phyloP scores from a whole-genome alignment of 2,888 invertebrate genomes.

The Ophion slaviceki region DNA sequence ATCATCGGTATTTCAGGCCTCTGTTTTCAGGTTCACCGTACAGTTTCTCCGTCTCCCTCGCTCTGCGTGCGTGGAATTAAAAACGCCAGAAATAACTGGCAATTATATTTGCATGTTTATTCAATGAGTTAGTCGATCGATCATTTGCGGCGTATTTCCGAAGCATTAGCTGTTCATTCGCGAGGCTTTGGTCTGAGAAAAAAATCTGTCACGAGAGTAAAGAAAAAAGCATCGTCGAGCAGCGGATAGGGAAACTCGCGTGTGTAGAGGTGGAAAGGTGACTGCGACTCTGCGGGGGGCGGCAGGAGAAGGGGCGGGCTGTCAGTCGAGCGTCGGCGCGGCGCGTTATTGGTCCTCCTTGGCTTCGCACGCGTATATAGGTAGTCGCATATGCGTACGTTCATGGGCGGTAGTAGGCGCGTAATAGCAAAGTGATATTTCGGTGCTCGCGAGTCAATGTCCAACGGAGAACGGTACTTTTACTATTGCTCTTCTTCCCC shows the following conservation, averaged over 20 bases:
- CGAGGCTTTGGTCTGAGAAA: background rate
- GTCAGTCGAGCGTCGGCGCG: slow-evolving; percentile 60
- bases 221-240: background rate
- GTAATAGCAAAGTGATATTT: slow-evolving; percentile 53
- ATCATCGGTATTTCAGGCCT: background rate
- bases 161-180: background rate
- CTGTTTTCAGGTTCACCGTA: background rate
- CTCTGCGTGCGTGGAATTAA: slow-evolving; percentile 14
- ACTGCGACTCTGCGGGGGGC: slow-evolving; percentile 1
- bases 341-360: slow-evolving; percentile 37
- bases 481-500: slow-evolving; percentile 15
- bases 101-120: background rate
- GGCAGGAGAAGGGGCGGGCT: slow-evolving; percentile 20
- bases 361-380: slow-evolving; percentile 16
- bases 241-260: background rate
- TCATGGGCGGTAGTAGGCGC: slow-evolving; percentile 39
- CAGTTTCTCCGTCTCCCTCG: background rate
- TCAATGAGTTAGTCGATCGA: background rate
- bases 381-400: slow-evolving; percentile 28
- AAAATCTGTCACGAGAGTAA: background rate
- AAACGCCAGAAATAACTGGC: background rate
- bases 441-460: slow-evolving; percentile 54
- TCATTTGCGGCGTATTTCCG: background rate
- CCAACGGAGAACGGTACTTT: slow-evolving; percentile 63
- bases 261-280: slow-evolving; percentile 20